Evolutionary conservation across 2,797 vertebrate species (phyloP), one percentile per base, ranked within the genome.

Genomic region (Numenius phaeopus): DNA sequence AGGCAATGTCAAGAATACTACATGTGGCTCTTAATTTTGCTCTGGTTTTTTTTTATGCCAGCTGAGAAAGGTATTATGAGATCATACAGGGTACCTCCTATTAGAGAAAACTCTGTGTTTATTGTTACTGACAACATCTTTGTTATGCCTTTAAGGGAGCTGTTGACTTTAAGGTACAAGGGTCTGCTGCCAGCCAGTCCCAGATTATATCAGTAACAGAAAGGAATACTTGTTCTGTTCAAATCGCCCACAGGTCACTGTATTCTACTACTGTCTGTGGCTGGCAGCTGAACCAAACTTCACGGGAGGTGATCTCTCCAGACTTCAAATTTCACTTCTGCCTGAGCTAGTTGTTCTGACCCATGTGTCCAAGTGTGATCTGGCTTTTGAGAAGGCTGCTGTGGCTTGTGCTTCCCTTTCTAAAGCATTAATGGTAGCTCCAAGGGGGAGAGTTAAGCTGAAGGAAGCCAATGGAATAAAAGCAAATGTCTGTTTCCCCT

Each of bases 151-250:
- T 71, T 83, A 67, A 92, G 52, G 40, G 47, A 83, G 44, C 58
- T 83, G 55, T 94, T 96, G 70, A 89, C 75, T 65, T 93, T 58
- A 83, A 66, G 64, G 92, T 92, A 39, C 84, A 91, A 89, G 87
- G 76, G 57, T 94, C 87, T 96, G 78, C 69, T 92, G 84, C 82
- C 61, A 91, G 67, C 44, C 55, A 83, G 78, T 64, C 78, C 47
- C 64, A 87, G 75, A 71, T 85, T 29, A 1, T 71, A 71, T 81
- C 76, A 59, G 22, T 30, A 77, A 59, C 47, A 92, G 81, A 87
- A 94, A 77, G 81, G 30, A 87, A 32, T 88, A 61, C 22, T 77
- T 92, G 55, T 59, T 84, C 58, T 84, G 55, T 87, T 80, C 7
- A 14, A 37, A 52, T 57, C 19, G 18, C 47, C 81, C 14, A 6